Evolutionary conservation across 1,140 invertebrate species (phyloP), one percentile per base, ranked within the genome.

Genomic region (Papilio aristodemus): DNA sequence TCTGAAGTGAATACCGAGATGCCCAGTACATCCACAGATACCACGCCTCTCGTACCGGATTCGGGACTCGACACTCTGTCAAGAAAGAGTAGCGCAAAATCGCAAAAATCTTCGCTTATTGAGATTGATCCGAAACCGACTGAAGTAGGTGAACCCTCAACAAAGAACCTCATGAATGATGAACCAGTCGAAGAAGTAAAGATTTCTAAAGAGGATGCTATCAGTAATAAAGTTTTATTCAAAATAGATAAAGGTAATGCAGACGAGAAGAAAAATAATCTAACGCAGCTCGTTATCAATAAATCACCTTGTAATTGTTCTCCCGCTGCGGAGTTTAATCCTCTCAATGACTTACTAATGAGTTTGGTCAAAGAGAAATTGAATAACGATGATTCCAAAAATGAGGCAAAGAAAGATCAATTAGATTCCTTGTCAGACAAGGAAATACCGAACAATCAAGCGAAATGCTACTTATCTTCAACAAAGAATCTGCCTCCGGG

Each of bases 401-500:
- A 93, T 80, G 93, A 93, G 78, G 91, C 91, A 25, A 93, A 94
- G 73, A 92, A 90, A 74, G 93, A 94, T 78, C 92, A 92, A 66
- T 76, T 92, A 54, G 93, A 94, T 71, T 90, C 92, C 22, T 82
- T 84, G 46, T 80, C 85, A 78, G 86, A 92, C 71, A 86, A 92
- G 73, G 94, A 94, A 83, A 91, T 94, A 70, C 94, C 94, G 17
- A 95, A 95, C 81, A 95, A 95, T 85, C 94, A 94, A 82, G 92
- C 92, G 46, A 94, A 94, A 82, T 87, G 83, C 67, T 91, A 93
- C 75, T 86, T 93, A 37, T 92, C 91, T 17, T 93, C 92, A 19
- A 93, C 93, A 27, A 94, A 94, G 76, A 94, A 94, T 10, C 92
- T 98, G 38, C 96, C 97, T 38, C 95, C 96, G 1, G 96, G 97